Conservation (phyloP, 2,113 vertebrate genomes). For the Meles meles region DNA sequence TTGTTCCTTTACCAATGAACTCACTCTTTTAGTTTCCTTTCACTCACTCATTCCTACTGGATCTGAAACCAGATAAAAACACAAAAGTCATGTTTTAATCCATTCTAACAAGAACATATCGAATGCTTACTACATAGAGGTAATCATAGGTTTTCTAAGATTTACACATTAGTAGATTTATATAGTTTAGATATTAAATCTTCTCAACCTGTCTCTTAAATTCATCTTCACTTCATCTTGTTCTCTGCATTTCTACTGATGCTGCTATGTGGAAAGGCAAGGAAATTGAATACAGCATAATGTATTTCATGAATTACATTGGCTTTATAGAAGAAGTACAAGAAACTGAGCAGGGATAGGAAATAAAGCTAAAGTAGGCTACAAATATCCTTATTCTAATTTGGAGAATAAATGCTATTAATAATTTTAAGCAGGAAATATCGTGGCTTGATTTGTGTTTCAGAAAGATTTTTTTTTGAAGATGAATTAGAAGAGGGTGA, state of each 20-base stretch:
- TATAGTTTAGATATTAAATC: background rate
- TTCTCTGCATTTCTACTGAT: background rate
- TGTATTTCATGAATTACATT: background rate
- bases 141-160: background rate
- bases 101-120: constrained; percentile 2
- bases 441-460: background rate
- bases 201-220: background rate
- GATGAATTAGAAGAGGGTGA: background rate
- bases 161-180: background rate
- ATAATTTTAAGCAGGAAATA: background rate
- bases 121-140: background rate
- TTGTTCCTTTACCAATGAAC: constrained; percentile 52
- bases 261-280: background rate
- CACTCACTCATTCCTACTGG: constrained; percentile 45
- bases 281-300: background rate
- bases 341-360: background rate
- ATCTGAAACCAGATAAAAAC: constrained; percentile 44
- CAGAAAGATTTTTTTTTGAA: background rate
- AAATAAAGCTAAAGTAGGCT: background rate
- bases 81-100: constrained; percentile 64
- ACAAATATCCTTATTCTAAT: background rate
- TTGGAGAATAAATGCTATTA: background rate
- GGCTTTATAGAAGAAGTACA: background rate
- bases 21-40: constrained; percentile 36
- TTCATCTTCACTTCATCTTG: background rate